These are phyloP conservation scores for Blennius ocellaris DNA, from an alignment of 2,113 vertebrate species.

Conservation along the genomic window DNA sequence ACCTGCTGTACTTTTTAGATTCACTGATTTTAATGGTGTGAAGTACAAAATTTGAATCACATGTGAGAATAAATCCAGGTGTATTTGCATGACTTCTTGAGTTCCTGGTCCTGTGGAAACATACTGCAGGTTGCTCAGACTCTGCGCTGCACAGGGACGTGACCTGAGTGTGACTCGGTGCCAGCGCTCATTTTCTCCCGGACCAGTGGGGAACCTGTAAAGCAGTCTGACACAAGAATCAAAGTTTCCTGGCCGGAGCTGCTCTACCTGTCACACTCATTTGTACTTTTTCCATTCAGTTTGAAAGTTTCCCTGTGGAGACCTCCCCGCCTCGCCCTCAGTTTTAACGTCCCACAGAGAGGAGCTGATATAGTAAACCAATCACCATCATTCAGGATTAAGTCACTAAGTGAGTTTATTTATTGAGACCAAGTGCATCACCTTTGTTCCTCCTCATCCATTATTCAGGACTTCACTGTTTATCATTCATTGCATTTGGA, in stretches of 20 bases:
- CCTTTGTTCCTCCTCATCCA: slow-evolving; percentile 33
- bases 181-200: not conserved
- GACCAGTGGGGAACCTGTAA: not conserved
- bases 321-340: not conserved
- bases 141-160: too few relatives aligned
- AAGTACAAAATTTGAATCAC: too few relatives aligned
- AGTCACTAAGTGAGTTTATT: slow-evolving; percentile 23
- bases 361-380: not conserved
- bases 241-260: slow-evolving; percentile 18
- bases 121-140: too few relatives aligned
- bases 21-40: too few relatives aligned
- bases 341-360: slow-evolving; percentile 4
- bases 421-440: slow-evolving; percentile 25
- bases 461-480: slow-evolving; percentile 30
- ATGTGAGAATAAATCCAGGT: too few relatives aligned
- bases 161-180: not conserved
- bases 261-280: slow-evolving; percentile 5
- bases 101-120: too few relatives aligned
- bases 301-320: not conserved
- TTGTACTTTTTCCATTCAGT: not conserved
- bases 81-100: too few relatives aligned
- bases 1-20: too few relatives aligned
- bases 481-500: slow-evolving; percentile 48
- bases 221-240: not conserved
- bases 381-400: slow-evolving; percentile 5